Evolutionary conservation across 2,113 vertebrate species (phyloP).

Genomic region (Labeo catla): DNA sequence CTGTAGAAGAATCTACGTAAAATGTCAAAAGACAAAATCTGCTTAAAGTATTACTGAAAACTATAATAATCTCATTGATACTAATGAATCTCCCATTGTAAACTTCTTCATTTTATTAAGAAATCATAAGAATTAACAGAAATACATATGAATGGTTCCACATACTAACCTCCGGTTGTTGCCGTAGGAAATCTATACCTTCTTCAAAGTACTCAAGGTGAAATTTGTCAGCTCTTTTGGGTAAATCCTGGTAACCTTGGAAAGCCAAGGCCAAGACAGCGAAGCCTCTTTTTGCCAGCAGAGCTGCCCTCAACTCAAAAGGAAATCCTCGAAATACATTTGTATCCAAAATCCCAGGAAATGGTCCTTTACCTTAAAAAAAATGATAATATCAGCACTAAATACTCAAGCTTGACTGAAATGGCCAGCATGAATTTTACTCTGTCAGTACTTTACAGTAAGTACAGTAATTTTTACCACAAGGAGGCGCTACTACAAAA

Average conservation of each 20-base stretch:
- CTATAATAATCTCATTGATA: background rate
- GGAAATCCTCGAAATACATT: constrained; percentile 78
- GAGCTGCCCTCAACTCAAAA: constrained; percentile 81
- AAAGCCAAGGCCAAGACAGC: constrained; percentile 83
- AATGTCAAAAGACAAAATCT: too few relatives aligned
- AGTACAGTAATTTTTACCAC: background rate
- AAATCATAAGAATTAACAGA: background rate
- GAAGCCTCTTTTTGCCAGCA: constrained; percentile 82
- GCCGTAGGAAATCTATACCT: constrained; percentile 77
- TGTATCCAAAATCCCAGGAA: constrained; percentile 83
- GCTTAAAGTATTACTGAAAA: too few relatives aligned
- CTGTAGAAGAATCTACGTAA: too few relatives aligned
- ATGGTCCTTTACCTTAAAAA: constrained; percentile 67
- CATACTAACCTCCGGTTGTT: constrained; percentile 71
- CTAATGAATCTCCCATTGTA: background rate
- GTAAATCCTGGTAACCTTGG: constrained; percentile 78
- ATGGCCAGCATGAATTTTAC: too few relatives aligned
- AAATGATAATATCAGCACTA: too few relatives aligned
- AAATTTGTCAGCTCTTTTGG: constrained; percentile 69
- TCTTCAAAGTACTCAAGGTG: constrained; percentile 89
- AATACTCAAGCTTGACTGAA: too few relatives aligned
- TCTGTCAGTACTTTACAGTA: too few relatives aligned
- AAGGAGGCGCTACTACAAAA: background rate
- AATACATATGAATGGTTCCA: background rate
- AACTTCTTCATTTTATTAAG: background rate